A percentile compares a stretch with the other conserved stretches of the same genome.
Evolutionary conservation across 2,888 invertebrate species (phyloP).

Genomic region (Orthosia gracilis): DNA sequence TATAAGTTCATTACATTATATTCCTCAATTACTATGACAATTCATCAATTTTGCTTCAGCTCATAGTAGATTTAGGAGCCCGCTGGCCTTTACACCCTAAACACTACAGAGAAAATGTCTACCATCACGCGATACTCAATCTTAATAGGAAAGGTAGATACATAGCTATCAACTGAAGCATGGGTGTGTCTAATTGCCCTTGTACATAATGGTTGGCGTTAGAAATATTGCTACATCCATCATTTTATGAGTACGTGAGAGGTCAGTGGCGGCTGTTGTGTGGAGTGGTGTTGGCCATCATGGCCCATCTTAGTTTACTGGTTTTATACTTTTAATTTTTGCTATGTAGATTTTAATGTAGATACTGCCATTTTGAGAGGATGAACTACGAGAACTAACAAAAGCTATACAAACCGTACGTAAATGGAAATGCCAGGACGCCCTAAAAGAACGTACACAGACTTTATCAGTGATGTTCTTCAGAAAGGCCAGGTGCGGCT

Average conservation of each 20-base stretch:
- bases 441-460: too few species aligned
- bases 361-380: too few species aligned
- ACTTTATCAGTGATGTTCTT: too few species aligned
- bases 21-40: neutral
- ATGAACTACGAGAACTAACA: too few species aligned
- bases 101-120: constrained; percentile 23
- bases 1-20: neutral
- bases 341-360: too few species aligned
- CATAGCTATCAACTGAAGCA: constrained; percentile 12
- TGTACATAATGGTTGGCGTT: constrained; percentile 41
- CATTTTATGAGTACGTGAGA: constrained; percentile 28
- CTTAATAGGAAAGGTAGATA: constrained; percentile 24
- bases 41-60: neutral
- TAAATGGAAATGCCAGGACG: too few species aligned
- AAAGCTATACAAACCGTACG: too few species aligned
- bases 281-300: neutral
- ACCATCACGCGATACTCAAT: constrained; percentile 47
- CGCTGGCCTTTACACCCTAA: constrained; percentile 1
- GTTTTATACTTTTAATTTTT: too few species aligned
- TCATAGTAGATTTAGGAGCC: constrained; percentile 3
- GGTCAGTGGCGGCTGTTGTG: neutral
- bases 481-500: too few species aligned
- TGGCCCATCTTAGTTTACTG: neutral
- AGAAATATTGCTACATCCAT: constrained; percentile 33
- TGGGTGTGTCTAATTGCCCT: constrained; percentile 48